Conservation (phyloP, 2,797 vertebrate species). For the Macropodus opercularis region DNA sequence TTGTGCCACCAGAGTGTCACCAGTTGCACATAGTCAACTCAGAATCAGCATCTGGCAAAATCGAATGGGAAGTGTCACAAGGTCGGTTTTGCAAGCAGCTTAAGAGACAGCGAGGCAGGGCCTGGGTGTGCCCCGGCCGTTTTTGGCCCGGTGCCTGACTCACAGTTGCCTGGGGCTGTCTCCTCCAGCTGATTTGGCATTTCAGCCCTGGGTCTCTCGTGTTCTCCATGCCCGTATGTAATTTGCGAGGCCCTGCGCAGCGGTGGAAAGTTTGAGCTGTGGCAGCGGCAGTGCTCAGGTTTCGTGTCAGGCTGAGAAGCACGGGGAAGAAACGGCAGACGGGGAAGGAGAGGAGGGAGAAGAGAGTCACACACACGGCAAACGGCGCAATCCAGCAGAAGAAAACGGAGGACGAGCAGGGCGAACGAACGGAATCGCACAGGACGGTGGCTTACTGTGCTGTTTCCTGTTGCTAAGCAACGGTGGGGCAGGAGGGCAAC, state of each 20-base stretch:
- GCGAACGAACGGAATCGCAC: background rate
- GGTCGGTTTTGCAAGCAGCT: conserved; percentile 57
- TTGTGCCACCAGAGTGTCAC: background rate
- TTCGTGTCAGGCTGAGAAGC: conserved; percentile 21
- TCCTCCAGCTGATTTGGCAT: conserved; percentile 45
- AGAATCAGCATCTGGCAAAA: conserved; percentile 55
- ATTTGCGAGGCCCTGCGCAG: conserved; percentile 32
- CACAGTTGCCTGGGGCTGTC: conserved; percentile 27
- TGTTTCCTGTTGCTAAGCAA: conserved; percentile 80
- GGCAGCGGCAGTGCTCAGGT: conserved; percentile 35
- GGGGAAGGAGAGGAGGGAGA: conserved; percentile 9
- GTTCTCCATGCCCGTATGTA: background rate
- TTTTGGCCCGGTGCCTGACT: conserved; percentile 46
- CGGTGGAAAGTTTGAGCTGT: conserved; percentile 72
- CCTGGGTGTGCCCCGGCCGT: conserved; percentile 65
- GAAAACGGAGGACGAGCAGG: background rate
- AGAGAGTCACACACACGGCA: background rate
- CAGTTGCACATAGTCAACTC: background rate
- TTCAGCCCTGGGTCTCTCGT: conserved; percentile 2
- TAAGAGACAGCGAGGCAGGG: conserved; percentile 37
- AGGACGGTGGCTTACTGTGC: conserved; percentile 41
- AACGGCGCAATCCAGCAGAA: background rate
- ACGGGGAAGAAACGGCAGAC: conserved; percentile 7
- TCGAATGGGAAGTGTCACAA: conserved; percentile 59
- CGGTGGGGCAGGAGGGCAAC: conserved; percentile 60